phyloP scores from a whole-genome alignment of 1,140 invertebrate genomes.

The Trichonephila clavata region DNA sequence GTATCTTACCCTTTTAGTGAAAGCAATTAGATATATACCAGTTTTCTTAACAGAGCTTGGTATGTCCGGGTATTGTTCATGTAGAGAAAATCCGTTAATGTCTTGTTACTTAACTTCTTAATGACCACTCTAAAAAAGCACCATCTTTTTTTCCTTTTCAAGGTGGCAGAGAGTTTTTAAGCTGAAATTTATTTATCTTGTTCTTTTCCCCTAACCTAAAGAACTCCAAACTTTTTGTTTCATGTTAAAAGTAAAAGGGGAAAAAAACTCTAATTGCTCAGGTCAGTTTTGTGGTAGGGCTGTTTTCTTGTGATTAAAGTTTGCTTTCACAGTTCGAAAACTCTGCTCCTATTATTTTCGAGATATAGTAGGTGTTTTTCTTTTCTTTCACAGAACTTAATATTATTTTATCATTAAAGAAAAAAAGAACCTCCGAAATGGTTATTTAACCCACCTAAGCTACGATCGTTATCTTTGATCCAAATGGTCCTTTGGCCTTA shows the following conservation, averaged over 20 bases:
- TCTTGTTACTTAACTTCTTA: slow-evolving; percentile 7
- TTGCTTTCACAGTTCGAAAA: neutral
- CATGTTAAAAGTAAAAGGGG: neutral
- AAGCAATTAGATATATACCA: too few species aligned
- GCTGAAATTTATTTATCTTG: neutral
- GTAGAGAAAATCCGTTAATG: neutral
- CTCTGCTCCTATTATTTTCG: neutral
- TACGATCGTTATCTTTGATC: too few species aligned
- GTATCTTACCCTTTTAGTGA: too few species aligned
- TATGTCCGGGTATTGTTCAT: neutral
- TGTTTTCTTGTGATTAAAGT: neutral
- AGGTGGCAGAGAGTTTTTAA: neutral
- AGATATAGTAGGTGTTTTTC: neutral
- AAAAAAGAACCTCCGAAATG: too few species aligned
- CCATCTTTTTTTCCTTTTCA: neutral
- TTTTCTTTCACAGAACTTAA: neutral
- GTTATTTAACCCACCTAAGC: too few species aligned
- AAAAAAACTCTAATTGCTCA: neutral
- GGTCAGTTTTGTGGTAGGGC: neutral
- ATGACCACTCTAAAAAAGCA: neutral
- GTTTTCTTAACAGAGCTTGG: too few species aligned
- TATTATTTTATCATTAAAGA: too few species aligned
- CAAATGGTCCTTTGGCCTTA: too few species aligned
- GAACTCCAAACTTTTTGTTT: neutral
- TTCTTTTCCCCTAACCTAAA: neutral